Base-by-base conservation (phyloP, 2,113 vertebrate genomes). In the Coptodon bakossiorum region DNA sequence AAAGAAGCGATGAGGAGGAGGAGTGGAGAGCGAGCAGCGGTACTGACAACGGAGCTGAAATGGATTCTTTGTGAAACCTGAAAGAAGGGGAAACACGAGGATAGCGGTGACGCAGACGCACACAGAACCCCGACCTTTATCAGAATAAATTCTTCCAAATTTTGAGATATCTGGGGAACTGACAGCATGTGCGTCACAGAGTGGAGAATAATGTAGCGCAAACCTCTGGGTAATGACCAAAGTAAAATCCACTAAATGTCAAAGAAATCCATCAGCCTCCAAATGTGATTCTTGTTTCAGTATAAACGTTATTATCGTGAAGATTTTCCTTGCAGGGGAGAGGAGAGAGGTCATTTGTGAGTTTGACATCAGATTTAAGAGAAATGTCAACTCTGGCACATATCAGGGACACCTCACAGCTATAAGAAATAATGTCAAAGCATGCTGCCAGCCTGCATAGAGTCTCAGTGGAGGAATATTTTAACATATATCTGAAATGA, bases 141-240 rank as follows among this genome's bases (percentile, higher is more conserved):
- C 52, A 81, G 83, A 84, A 90, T 61, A 87, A 92, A 87, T 76
- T 61, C 83, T 89, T 82, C 80, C 31, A 86, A 92, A 90, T 84
- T 89, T 92, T 84, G 31, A 89, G 88, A 93, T 89, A 90, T 91
- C 88, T 86, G 38, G 76, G 84, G 91, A 92, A 90, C 84, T 90
- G 89, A 92, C 91, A 90, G 89, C 93, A 59, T 68, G 90, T 95
- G 95, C 94, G 92, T 96, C 95, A 95, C 86, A 53, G 84, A 43
- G 83, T 7, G 45, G 80, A 90, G 87, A 84, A 89, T 79, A 84
- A 85, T 84, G 83, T 83, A 56, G 71, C 86, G 83, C 88, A 85
- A 93, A 93, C 91, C 80, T 79, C 82, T 17, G 34, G 81, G 86
- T 88, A 92, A 91, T 31, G 85, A 86, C 82, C 82, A 57, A 85